These are phyloP conservation scores for Sturnus vulgaris DNA, from an alignment of 2,113 vertebrate genomes.

Conservation along the genomic window DNA sequence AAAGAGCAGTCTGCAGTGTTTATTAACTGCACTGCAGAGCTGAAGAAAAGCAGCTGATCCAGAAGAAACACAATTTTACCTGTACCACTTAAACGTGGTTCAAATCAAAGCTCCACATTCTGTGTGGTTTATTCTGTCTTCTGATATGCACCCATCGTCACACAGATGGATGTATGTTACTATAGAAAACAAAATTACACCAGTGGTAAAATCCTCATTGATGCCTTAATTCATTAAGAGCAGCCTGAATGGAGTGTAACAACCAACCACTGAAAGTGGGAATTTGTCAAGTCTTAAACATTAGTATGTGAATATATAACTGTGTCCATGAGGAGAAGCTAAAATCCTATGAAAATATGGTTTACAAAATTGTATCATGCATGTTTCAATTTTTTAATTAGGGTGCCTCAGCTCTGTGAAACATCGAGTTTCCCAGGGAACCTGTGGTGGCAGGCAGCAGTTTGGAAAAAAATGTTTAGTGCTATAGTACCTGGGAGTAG, in stretches of 20 bases:
- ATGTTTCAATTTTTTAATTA: not conserved
- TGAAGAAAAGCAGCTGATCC: conserved; percentile 13
- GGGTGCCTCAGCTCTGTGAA: not conserved
- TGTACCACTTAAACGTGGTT: not conserved
- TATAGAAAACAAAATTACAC: not conserved
- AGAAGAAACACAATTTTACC: conserved; percentile 13
- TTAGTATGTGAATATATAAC: not conserved
- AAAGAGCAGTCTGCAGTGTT: conserved; percentile 4
- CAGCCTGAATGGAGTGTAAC: not conserved
- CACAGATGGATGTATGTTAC: not conserved
- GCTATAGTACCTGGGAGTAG: not conserved
- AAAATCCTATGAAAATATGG: not conserved
- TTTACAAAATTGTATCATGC: not conserved
- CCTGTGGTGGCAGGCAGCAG: not conserved
- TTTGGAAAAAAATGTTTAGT: not conserved
- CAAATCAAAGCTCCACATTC: not conserved
- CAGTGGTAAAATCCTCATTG: not conserved
- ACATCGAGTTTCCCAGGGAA: not conserved
- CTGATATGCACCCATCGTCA: not conserved
- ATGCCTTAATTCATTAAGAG: not conserved
- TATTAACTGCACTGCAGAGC: conserved; percentile 12
- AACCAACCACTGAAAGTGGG: not conserved
- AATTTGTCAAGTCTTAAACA: not conserved
- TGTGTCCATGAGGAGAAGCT: not conserved
- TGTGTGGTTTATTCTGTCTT: not conserved